Base-by-base conservation (phyloP, 1,140 invertebrate species). In the Plectrocnemia conspersa region DNA sequence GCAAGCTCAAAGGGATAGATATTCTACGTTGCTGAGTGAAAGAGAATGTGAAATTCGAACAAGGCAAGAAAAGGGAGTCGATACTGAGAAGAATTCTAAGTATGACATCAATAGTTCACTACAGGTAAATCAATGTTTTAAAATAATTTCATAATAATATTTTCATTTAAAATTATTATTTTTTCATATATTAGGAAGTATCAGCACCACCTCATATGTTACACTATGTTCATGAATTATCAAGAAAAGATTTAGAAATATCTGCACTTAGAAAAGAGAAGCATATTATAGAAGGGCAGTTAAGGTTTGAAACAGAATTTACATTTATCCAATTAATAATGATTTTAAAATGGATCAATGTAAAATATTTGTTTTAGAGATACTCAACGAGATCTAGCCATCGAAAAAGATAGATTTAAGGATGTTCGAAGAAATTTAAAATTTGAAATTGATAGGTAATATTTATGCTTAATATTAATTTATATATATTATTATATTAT, bases 221-320 rank as follows among this genome's bases (percentile, higher is more conserved):
- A 15, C 87, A 91, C 73, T 91, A 91, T 67, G 84, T 82, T 38
- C 87, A 93, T 67, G 89, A 93, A 70, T 67, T 90, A 50, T 85
- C 89, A 0, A 70, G 89, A 5, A 84, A 84, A 65, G 87, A 92
- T 60, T 82, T 91, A 7, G 88, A 92, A 65, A 82, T 92, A 32
- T 78, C 82, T 0, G 76, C 78, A 32, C 72, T 91, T 5, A 74
- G 88, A 50, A 85, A 83, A 64, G 79, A 85, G 44, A 87, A 88
- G 63, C 79, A 84, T 54, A 74, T 81, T 33, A 66, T 89, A 1
- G 88, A 93, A 68, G 78, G 79, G 13, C 72, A 79, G 0, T 70
- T 86, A 71, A 80, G 72, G 72, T 73, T 25, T 18, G 69, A 76
- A 38, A 68, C 73, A 27, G 69, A 76, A 58, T 70, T 81, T 25